Evolutionary conservation across 2,888 invertebrate species (phyloP).

Genomic region (Hyposoter dolosus): DNA sequence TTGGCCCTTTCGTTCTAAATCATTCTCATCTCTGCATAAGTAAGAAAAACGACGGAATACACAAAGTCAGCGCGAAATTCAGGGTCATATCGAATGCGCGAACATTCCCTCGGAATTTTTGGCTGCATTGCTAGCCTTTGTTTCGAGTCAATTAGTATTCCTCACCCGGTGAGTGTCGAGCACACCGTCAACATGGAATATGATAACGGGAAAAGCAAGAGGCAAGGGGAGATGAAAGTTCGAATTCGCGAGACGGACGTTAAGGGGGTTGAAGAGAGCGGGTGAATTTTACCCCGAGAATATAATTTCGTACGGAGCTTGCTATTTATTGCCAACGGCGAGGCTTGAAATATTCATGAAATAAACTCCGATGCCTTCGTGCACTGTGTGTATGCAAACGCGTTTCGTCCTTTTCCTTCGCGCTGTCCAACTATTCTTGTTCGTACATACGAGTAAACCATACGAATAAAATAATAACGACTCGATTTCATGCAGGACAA

Average conservation of each 20-base stretch:
- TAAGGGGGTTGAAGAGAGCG: conserved; percentile 54
- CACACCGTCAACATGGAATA: conserved; percentile 5
- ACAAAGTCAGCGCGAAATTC: conserved; percentile 2
- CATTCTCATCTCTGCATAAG: not conserved
- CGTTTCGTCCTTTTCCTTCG: conserved; percentile 27
- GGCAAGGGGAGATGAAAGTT: conserved; percentile 47
- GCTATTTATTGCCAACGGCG: conserved; percentile 82
- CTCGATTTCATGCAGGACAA: not conserved
- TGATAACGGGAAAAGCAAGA: not conserved
- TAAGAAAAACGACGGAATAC: conserved; percentile 1
- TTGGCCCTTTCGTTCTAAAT: not conserved
- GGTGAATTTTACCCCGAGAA: conserved; percentile 74
- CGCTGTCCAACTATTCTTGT: conserved; percentile 31
- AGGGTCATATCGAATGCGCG: conserved; percentile 15
- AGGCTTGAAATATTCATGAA: conserved; percentile 84
- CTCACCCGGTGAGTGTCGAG: conserved; percentile 70
- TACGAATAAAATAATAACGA: conserved; percentile 13
- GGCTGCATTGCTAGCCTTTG: conserved; percentile 62
- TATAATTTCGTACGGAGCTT: conserved; percentile 79
- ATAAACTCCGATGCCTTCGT: conserved; percentile 74
- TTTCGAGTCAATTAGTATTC: conserved; percentile 81
- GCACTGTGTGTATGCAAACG: conserved; percentile 33
- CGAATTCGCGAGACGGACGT: conserved; percentile 66
- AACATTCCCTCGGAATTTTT: not conserved
- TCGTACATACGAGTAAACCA: conserved; percentile 6